Percentiles rank a stretch among this genome's conserved stretches.
These are phyloP conservation scores for Nymphalis urticae DNA, from an alignment of 2,888 invertebrate species.

Conservation along the genomic window DNA sequence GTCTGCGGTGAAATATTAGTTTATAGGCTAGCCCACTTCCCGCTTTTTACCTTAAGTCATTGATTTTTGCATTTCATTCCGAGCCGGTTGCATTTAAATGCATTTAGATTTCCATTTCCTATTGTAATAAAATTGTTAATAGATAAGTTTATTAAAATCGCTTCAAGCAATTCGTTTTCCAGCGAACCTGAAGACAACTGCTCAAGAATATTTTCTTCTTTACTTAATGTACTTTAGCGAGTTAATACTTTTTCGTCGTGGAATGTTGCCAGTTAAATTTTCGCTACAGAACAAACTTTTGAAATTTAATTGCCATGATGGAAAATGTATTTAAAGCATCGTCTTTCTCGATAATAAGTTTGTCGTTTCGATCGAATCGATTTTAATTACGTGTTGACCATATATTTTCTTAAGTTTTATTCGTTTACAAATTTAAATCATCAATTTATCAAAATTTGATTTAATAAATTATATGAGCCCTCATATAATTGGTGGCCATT, in stretches of 20 bases:
- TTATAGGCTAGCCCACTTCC: conserved; percentile 61
- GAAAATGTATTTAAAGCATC: conserved; percentile 19
- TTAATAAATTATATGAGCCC: no score
- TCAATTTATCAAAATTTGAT: no score
- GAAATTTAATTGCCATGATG: conserved; percentile 34
- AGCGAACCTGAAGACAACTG: conserved; percentile 15
- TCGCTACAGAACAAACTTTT: conserved; percentile 32
- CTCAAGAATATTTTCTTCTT: conserved; percentile 38
- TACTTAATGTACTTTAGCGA: conserved; percentile 36
- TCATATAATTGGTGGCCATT: no score
- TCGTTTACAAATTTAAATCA: no score
- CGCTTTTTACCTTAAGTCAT: conserved; percentile 41
- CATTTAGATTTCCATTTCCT: conserved; percentile 70
- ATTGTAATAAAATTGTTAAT: conserved; percentile 64
- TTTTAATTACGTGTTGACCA: not conserved
- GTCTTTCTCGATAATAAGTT: conserved; percentile 9
- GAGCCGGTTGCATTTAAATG: conserved; percentile 60
- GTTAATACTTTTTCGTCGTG: conserved; percentile 33
- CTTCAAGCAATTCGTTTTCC: conserved; percentile 37
- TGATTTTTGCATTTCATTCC: conserved; percentile 54
- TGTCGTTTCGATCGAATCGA: not conserved
- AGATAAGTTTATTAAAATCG: conserved; percentile 55
- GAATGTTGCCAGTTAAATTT: conserved; percentile 37
- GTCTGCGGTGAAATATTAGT: conserved; percentile 61
- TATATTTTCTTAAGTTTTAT: no score